Evolutionary conservation across 2,113 vertebrate genomes (phyloP), one percentile per base, ranked within the genome.

Genomic region (Varanus salvator): DNA sequence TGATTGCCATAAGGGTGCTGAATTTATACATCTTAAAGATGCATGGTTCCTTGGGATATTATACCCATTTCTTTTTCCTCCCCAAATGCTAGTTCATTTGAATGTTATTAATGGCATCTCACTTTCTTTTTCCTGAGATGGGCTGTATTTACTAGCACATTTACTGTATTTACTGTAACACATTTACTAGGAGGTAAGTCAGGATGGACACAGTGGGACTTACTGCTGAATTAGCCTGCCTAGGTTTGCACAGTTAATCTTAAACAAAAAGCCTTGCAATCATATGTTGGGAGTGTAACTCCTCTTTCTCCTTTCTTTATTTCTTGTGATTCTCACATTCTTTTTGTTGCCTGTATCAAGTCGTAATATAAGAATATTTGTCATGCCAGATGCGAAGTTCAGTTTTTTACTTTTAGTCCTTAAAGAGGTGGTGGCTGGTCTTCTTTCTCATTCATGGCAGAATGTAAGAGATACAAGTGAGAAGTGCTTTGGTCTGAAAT

Each of bases 1-100:
- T n/a, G 34, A 91, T 91, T 90, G 90, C 75, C 84, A 89, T 81
- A 89, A 91, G 84, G 93, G 60, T 90, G 86, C 54, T 8, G 69
- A 90, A 87, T 87, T 93, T 97, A 96, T 94, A 95, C 97, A 98
- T 97, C 97, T 97, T 96, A 97, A 93, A 97, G 97, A 97, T 97
- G 97, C 93, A 75, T 91, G 87, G 80, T 91, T 72, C 93, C 95
- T 89, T 96, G 95, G 97, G 97, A 93, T 97, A 97, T 94, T 96
- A 96, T 96, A 96, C 92, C 96, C 94, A 94, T 38, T 0, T 90
- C 17, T 82, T 92, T 84, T 86, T 89, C 88, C 89, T 89, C 85
- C 89, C 85, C 87, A 92, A 87, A 75, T 52, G 31, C 0, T 66
- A 87, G 89, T 68, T 21, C 8, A 48, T 68, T 48, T 92, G 80